A percentile compares a stretch with the other conserved stretches of the same genome.
Evolutionary conservation across 2,888 invertebrate species (phyloP).

Genomic region (Saturnia japonica): DNA sequence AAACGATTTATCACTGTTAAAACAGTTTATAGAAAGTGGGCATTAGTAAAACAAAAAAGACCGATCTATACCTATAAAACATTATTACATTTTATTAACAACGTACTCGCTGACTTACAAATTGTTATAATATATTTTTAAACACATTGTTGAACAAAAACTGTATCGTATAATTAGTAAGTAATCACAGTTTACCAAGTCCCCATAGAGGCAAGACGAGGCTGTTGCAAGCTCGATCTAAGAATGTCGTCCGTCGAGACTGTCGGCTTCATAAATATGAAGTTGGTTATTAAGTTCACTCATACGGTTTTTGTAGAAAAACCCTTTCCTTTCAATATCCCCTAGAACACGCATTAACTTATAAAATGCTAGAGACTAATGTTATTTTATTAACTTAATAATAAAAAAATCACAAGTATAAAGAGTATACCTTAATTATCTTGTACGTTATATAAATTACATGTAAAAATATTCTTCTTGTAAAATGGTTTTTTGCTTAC

Average conservation of each 20-base stretch:
- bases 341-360: conserved; percentile 14
- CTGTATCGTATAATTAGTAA: conserved; percentile 32
- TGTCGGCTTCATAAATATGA: conserved; percentile 73
- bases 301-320: conserved; percentile 55
- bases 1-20: not conserved
- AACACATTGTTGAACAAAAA: conserved; percentile 27
- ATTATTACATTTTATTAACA: not conserved
- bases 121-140: conserved; percentile 2
- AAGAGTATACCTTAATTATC: too few relatives aligned
- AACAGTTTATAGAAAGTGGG: not conserved
- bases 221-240: conserved; percentile 44
- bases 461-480: not conserved
- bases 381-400: not conserved
- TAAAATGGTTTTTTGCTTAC: not conserved
- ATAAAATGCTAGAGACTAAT: conserved; percentile 7
- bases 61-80: not conserved
- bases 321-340: conserved; percentile 32
- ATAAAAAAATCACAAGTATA: too few relatives aligned
- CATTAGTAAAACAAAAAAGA: not conserved
- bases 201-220: conserved; percentile 20
- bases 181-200: conserved; percentile 41
- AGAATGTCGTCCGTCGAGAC: conserved; percentile 70
- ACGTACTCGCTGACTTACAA: not conserved
- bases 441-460: not conserved
- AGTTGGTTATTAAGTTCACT: conserved; percentile 67